Evolutionary conservation across 2,113 vertebrate species (phyloP).

Genomic region (Bubalus kerabau): DNA sequence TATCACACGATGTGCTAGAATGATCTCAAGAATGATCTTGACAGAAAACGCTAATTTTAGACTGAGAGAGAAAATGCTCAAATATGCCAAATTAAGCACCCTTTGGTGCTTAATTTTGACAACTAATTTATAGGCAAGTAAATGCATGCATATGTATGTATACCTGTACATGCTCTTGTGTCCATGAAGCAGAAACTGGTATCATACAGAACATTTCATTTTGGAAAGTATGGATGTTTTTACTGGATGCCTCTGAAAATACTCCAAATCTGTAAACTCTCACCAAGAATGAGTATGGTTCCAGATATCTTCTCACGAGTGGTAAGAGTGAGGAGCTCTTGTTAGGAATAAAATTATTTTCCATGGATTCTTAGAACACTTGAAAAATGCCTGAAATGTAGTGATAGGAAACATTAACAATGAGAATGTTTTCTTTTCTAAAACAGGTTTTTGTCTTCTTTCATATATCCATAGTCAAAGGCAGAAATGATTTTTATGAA

Average conservation of each 20-base stretch:
- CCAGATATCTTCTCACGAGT: not conserved
- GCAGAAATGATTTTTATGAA: not conserved
- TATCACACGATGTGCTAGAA: not conserved
- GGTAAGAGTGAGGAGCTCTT: not conserved
- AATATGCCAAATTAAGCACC: not conserved
- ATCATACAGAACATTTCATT: not conserved
- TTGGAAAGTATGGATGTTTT: not conserved
- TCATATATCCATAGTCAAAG: not conserved
- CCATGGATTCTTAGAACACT: not conserved
- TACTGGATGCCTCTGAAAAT: not conserved
- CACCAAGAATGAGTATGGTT: not conserved
- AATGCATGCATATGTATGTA: not conserved
- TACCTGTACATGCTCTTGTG: not conserved
- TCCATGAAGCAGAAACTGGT: not conserved
- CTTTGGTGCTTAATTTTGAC: not conserved
- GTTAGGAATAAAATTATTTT: not conserved
- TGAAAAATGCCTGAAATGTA: not conserved
- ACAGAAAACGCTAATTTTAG: constrained; percentile 60
- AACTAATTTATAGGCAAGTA: not conserved
- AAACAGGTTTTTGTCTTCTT: not conserved
- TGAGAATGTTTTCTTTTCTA: not conserved
- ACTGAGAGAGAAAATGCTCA: constrained; percentile 34
- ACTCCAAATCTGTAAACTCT: not conserved
- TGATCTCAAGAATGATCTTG: not conserved
- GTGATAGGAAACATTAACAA: not conserved